A percentile compares a stretch with the other conserved stretches of the same genome.
phyloP scores from a whole-genome alignment of 35 echinoderm and acorn worm genomes.

The Nesometra sesokonis region DNA sequence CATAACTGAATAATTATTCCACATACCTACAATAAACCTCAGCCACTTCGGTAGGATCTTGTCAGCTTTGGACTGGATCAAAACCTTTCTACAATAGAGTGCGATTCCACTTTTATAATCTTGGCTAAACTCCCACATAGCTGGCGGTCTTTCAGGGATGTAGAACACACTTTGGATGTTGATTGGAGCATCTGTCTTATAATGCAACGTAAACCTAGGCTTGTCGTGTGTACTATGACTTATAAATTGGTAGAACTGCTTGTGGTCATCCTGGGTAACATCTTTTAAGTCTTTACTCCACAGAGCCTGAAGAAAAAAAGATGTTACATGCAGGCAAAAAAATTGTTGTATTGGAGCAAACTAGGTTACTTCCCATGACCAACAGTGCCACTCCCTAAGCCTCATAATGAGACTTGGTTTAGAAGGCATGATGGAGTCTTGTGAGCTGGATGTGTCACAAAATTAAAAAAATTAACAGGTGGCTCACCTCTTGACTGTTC shows the following conservation, averaged over 20 bases:
- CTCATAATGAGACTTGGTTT: too few relatives aligned
- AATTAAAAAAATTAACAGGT: too few relatives aligned
- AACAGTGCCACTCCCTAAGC: too few relatives aligned
- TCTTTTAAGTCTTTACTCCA: conserved; percentile 62
- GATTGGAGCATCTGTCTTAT: conserved; percentile 76
- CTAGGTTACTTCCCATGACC: too few relatives aligned
- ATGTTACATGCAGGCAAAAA: too few relatives aligned
- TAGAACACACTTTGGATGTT: conserved; percentile 88
- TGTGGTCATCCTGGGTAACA: conserved; percentile 61
- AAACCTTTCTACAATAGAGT: conserved; percentile 74
- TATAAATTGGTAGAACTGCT: conserved; percentile 81
- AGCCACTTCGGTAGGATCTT: conserved; percentile 96
- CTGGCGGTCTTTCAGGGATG: conserved; percentile 56
- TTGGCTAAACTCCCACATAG: conserved; percentile 86
- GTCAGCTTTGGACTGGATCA: conserved; percentile 79
- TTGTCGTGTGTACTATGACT: conserved; percentile 70
- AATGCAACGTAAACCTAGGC: conserved; percentile 78
- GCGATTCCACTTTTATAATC: conserved; percentile 65
- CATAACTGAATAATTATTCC: too few relatives aligned
- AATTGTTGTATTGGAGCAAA: too few relatives aligned
- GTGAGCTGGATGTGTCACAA: too few relatives aligned
- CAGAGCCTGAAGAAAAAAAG: conserved; percentile 36
- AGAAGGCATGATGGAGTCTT: too few relatives aligned
- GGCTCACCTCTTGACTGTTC: conserved; percentile 73
- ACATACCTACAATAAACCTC: conserved; percentile 76